Conservation (phyloP, 2,888 invertebrate genomes). For the Chymomyza fuscimana region DNA sequence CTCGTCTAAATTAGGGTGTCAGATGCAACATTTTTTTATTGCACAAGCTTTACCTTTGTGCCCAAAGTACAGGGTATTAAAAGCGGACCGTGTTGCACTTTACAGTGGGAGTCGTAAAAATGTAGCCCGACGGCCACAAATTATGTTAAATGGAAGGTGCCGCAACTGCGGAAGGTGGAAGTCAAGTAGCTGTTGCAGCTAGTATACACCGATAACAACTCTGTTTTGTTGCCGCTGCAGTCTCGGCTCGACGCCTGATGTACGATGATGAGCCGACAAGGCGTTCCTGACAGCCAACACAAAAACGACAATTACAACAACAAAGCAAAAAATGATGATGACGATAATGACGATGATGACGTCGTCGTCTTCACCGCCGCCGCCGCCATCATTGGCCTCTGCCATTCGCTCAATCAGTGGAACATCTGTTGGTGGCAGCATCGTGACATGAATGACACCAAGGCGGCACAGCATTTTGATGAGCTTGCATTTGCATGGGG, state of each 20-base stretch:
- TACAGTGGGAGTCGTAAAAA: constrained; percentile 49
- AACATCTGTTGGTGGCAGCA: constrained; percentile 57
- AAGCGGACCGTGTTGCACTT: neutral
- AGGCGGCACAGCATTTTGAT: constrained; percentile 29
- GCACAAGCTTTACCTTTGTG: too few relatives aligned
- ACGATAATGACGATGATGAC: constrained; percentile 17
- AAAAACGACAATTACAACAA: constrained; percentile 26
- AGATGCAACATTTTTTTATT: too few relatives aligned
- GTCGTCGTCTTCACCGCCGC: constrained; percentile 20
- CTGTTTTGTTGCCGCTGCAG: constrained; percentile 3
- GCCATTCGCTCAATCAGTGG: constrained; percentile 57
- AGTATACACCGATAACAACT: constrained; percentile 28
- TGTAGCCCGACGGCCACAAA: constrained; percentile 66
- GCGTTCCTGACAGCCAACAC: constrained; percentile 51
- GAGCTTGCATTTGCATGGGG: constrained; percentile 47
- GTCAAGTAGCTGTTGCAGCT: constrained; percentile 58
- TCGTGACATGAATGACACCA: constrained; percentile 54
- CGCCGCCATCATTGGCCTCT: neutral
- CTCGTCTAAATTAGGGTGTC: too few relatives aligned
- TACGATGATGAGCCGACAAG: constrained; percentile 53
- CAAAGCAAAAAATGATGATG: constrained; percentile 27
- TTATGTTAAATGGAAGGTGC: constrained; percentile 62
- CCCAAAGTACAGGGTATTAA: too few relatives aligned
- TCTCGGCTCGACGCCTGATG: constrained; percentile 2
- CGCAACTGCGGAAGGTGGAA: constrained; percentile 48